Conservation (phyloP, 2,888 invertebrate species). For the Digitonthophagus gazella region DNA sequence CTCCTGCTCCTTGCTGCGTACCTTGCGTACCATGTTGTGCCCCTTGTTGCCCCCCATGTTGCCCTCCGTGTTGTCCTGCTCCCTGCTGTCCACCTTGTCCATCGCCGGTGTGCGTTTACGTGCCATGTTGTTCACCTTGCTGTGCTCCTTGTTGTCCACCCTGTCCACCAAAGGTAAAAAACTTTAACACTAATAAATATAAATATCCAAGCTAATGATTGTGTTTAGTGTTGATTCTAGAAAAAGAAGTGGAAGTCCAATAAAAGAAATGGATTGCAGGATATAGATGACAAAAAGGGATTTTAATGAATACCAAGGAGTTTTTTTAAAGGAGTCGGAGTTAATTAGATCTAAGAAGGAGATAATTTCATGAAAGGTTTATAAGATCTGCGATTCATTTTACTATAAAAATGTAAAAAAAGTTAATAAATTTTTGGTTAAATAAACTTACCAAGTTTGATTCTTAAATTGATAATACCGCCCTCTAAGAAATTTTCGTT, state of each 20-base stretch:
- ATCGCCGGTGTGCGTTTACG: constrained; percentile 22
- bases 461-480: too few species aligned
- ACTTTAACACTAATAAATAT: too few species aligned
- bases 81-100: constrained; percentile 27
- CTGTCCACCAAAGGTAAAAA: constrained; percentile 4
- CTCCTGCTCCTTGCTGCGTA: constrained; percentile 21
- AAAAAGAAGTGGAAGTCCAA: constrained; percentile 5
- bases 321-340: too few species aligned
- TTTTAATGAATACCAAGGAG: constrained; percentile 17
- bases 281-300: constrained; percentile 24
- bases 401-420: too few species aligned
- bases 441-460: too few species aligned
- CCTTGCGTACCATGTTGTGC: constrained; percentile 28
- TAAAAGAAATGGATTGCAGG: constrained; percentile 24
- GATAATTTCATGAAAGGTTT: too few species aligned
- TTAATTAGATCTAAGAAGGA: too few species aligned
- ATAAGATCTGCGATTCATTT: too few species aligned
- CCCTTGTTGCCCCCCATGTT: constrained; percentile 25
- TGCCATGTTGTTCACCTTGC: constrained; percentile 23
- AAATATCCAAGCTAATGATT: too few species aligned
- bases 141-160: constrained; percentile 23
- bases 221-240: constrained; percentile 11
- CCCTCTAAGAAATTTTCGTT: too few species aligned
- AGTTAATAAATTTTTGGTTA: too few species aligned
- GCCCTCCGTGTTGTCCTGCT: constrained; percentile 24